Conservation (phyloP, 2,888 invertebrate genomes). For the Ormyrus nitidulus region DNA sequence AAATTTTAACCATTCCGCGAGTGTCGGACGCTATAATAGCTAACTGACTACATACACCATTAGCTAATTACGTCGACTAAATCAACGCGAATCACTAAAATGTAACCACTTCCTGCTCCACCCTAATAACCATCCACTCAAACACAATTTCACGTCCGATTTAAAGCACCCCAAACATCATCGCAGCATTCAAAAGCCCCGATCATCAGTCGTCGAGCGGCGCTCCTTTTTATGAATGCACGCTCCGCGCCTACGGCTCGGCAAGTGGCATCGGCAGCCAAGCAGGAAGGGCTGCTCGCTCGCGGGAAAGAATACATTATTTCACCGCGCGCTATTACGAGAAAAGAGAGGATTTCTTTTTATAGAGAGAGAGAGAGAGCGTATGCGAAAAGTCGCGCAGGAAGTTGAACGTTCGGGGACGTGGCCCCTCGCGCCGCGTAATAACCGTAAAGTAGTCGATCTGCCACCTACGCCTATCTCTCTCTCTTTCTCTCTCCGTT, state of each 20-base stretch:
- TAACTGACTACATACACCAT: too few relatives aligned
- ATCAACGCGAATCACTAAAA: too few relatives aligned
- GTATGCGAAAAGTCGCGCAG: conserved; percentile 62
- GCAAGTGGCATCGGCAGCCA: background rate
- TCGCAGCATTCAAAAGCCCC: conserved; percentile 1
- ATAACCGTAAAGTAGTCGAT: conserved; percentile 69
- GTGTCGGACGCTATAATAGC: too few relatives aligned
- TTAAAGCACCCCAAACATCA: background rate
- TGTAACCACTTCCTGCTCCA: too few relatives aligned
- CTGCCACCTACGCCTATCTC: conserved; percentile 48
- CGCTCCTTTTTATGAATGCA: conserved; percentile 42
- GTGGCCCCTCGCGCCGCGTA: conserved; percentile 60
- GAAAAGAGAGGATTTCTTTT: conserved; percentile 54
- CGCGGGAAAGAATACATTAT: conserved; percentile 50
- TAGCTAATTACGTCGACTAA: too few relatives aligned
- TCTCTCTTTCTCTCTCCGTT: conserved; percentile 13
- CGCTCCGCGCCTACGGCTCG: background rate
- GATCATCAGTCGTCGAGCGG: conserved; percentile 46
- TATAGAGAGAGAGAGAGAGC: conserved; percentile 51
- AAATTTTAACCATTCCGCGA: too few relatives aligned
- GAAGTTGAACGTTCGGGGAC: conserved; percentile 56
- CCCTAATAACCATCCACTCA: background rate
- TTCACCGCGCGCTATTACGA: conserved; percentile 53
- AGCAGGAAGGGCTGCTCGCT: conserved; percentile 1
- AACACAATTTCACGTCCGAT: conserved; percentile 38